A percentile compares a stretch with the other conserved stretches of the same genome.
These are phyloP conservation scores for Styela clava DNA, from an alignment of 23 tunicate species.

Conservation along the genomic window DNA sequence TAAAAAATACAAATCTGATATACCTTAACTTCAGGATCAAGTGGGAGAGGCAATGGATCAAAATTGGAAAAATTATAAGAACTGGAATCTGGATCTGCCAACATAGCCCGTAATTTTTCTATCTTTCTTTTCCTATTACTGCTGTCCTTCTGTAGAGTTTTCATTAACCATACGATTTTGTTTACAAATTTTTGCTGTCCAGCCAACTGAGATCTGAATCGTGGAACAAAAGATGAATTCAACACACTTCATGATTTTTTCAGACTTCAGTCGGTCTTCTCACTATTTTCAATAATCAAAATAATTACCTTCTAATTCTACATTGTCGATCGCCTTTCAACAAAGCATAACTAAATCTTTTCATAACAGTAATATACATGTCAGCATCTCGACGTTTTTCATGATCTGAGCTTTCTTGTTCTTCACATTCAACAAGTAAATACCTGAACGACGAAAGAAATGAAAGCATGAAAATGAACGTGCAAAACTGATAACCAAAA, in stretches of 20 bases:
- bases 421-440: constrained; percentile 79
- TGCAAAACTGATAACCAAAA: background rate
- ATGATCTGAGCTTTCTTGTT: constrained; percentile 42
- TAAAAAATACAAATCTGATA: too few relatives aligned
- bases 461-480: background rate
- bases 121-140: constrained; percentile 79
- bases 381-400: constrained; percentile 52
- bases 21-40: constrained; percentile 88
- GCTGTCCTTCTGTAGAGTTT: constrained; percentile 49
- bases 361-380: constrained; percentile 76
- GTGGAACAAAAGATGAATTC: background rate
- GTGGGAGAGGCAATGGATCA: constrained; percentile 75
- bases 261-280: too few relatives aligned
- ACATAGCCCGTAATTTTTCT: constrained; percentile 54
- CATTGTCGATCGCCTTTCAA: constrained; percentile 57
- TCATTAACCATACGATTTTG: constrained; percentile 45
- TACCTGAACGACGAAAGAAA: constrained; percentile 42
- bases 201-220: constrained; percentile 59
- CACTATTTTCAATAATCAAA: too few relatives aligned
- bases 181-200: constrained; percentile 81
- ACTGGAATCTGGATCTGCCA: constrained; percentile 30
- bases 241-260: background rate
- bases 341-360: constrained; percentile 67
- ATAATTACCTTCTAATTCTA: constrained; percentile 66
- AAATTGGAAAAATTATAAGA: constrained; percentile 41